These are phyloP conservation scores for Typhlichthys eigenmanni DNA, from an alignment of 2,797 vertebrate species.

Conservation along the genomic window DNA sequence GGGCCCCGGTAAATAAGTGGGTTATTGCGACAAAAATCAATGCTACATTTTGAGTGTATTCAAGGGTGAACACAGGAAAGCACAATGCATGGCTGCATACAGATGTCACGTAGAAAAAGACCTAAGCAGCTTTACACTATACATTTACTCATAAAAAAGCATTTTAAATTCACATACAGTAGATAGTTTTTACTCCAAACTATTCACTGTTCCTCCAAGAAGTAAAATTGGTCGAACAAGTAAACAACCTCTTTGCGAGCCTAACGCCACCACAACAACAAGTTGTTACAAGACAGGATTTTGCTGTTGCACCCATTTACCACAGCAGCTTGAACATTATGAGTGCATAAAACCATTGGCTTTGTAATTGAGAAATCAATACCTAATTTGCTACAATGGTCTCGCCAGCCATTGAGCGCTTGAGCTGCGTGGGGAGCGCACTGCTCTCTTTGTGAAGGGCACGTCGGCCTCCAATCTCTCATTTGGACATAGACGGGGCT, in stretches of 20 bases:
- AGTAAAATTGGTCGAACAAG: constrained; percentile 11
- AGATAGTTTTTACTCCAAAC: neutral
- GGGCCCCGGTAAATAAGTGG: constrained; percentile 47
- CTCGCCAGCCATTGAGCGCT: constrained; percentile 57
- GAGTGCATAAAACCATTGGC: constrained; percentile 61
- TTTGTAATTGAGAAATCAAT: constrained; percentile 79
- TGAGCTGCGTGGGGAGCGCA: constrained; percentile 43
- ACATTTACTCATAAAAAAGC: no score
- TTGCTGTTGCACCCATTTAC: constrained; percentile 67
- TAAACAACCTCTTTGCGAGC: constrained; percentile 25
- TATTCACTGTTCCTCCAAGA: neutral
- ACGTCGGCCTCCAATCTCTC: constrained; percentile 53
- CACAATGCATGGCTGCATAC: constrained; percentile 12
- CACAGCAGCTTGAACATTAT: constrained; percentile 62
- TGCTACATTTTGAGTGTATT: constrained; percentile 19
- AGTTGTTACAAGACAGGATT: constrained; percentile 55
- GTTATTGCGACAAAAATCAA: constrained; percentile 33
- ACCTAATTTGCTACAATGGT: constrained; percentile 74
- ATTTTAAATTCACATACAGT: neutral
- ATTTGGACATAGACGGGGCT: constrained; percentile 57
- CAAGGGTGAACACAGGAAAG: constrained; percentile 5
- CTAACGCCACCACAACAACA: constrained; percentile 33
- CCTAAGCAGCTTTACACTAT: no score
- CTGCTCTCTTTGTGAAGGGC: constrained; percentile 52
- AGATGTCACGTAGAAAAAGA: neutral